Conservation (phyloP, 2,797 vertebrate species). For the Squalus acanthias region DNA sequence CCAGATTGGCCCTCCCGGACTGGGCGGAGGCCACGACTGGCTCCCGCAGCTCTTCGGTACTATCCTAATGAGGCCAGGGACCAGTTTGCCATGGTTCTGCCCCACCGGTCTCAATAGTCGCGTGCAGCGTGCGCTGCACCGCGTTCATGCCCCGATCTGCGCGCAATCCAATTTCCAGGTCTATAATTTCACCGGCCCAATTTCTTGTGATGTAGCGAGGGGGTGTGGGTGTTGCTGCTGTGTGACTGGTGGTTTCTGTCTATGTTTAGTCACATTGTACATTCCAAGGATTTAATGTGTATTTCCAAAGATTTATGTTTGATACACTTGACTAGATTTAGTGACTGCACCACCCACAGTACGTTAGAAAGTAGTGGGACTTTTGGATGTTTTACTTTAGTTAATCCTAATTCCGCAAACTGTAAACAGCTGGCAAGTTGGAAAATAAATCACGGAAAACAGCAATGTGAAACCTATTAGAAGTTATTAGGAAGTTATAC, state of each 20-base stretch:
- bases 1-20: neutral
- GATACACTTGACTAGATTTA: slow-evolving; percentile 22
- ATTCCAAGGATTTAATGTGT: slow-evolving; percentile 31
- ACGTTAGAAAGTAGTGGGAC: neutral
- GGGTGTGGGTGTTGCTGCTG: neutral
- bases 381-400: neutral
- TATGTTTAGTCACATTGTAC: neutral
- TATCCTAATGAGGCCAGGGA: neutral
- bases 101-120: neutral
- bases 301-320: slow-evolving; percentile 1
- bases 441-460: slow-evolving; percentile 15
- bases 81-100: neutral
- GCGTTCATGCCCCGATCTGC: too few relatives aligned
- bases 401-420: neutral
- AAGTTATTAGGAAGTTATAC: neutral
- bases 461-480: neutral
- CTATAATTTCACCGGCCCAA: neutral
- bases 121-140: too few relatives aligned
- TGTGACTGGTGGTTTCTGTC: neutral
- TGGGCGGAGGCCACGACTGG: neutral
- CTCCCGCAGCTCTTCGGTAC: neutral
- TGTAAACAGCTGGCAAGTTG: neutral
- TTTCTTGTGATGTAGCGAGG: neutral
- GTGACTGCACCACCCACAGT: slow-evolving; percentile 10
- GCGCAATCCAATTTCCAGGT: neutral